phyloP scores from a whole-genome alignment of 2,888 invertebrate species.

The Torymus aiolomorphi region DNA sequence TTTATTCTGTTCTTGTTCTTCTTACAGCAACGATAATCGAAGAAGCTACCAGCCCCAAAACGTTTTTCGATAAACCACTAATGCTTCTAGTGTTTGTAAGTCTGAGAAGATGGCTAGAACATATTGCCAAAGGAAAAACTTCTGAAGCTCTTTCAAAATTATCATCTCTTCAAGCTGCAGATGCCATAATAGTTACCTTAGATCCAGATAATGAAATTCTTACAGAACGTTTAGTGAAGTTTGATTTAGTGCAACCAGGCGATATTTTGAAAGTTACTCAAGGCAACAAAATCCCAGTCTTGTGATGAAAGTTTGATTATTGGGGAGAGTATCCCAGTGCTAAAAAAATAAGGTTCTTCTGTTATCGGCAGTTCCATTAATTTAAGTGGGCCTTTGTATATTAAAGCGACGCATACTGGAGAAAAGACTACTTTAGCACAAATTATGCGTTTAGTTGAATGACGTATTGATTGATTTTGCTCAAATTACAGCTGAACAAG shows the following conservation, averaged over 20 bases:
- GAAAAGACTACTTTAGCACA: constrained; percentile 96
- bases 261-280: constrained; percentile 94
- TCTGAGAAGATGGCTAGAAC: constrained; percentile 97
- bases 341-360: constrained; percentile 89
- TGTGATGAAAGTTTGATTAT: constrained; percentile 98
- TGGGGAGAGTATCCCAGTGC: constrained; percentile 98
- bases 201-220: constrained; percentile 83
- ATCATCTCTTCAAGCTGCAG: constrained; percentile 95
- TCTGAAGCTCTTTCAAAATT: constrained; percentile 97
- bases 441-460: constrained; percentile 94
- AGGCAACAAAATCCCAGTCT: constrained; percentile 94
- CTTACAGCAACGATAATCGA: constrained; percentile 83
- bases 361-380: constrained; percentile 99
- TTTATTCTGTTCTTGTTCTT: constrained; percentile 92
- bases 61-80: constrained; percentile 99
- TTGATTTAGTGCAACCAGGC: constrained; percentile 94
- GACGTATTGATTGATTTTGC: constrained; percentile 81
- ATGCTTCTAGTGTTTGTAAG: constrained; percentile 99
- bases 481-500: constrained; percentile 31
- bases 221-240: constrained; percentile 87
- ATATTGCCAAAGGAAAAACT: constrained; percentile 99
- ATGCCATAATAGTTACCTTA: constrained; percentile 90
- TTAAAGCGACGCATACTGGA: constrained; percentile 96
- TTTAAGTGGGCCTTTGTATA: constrained; percentile 92
- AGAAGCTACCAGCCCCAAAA: constrained; percentile 91